Evolutionary conservation across 2,888 invertebrate genomes (phyloP).

Genomic region (Aproaerema taeniolella): DNA sequence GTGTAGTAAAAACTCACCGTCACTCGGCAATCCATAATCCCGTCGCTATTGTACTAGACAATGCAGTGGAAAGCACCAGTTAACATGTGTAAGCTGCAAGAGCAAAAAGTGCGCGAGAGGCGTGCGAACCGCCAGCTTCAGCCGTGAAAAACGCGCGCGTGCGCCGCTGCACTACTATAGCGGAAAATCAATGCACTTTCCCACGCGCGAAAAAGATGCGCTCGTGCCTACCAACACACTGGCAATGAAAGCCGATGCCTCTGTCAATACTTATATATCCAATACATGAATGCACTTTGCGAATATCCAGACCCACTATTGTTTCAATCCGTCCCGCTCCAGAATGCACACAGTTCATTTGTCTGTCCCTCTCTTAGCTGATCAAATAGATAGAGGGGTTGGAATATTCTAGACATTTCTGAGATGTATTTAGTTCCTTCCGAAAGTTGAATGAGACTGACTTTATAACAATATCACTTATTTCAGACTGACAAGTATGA

Average conservation of each 20-base stretch:
- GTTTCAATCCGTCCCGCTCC: constrained; percentile 23
- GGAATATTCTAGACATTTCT: constrained; percentile 21
- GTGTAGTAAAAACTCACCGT: constrained; percentile 51
- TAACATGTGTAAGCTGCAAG: constrained; percentile 28
- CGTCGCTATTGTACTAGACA: constrained; percentile 44
- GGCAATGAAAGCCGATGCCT: constrained; percentile 56
- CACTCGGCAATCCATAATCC: constrained; percentile 59
- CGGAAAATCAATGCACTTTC: constrained; percentile 46
- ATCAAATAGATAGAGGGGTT: constrained; percentile 15
- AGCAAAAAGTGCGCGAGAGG: constrained; percentile 42
- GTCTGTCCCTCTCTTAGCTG: constrained; percentile 21
- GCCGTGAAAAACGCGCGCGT: constrained; percentile 23
- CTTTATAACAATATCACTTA: too few species aligned
- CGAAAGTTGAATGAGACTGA: too few species aligned
- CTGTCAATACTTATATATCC: constrained; percentile 65
- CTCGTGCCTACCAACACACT: constrained; percentile 37
- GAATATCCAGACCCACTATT: constrained; percentile 30
- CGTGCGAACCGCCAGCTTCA: constrained; percentile 41
- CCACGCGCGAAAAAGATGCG: constrained; percentile 44
- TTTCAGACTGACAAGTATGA: too few species aligned
- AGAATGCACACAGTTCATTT: constrained; percentile 8
- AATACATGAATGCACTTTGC: constrained; percentile 37
- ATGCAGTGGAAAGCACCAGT: constrained; percentile 57
- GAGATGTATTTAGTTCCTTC: constrained; percentile 3
- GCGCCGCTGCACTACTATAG: constrained; percentile 24